Evolutionary conservation across 2,888 invertebrate genomes (phyloP), one percentile per base, ranked within the genome.

Genomic region (Hesperia comma): DNA sequence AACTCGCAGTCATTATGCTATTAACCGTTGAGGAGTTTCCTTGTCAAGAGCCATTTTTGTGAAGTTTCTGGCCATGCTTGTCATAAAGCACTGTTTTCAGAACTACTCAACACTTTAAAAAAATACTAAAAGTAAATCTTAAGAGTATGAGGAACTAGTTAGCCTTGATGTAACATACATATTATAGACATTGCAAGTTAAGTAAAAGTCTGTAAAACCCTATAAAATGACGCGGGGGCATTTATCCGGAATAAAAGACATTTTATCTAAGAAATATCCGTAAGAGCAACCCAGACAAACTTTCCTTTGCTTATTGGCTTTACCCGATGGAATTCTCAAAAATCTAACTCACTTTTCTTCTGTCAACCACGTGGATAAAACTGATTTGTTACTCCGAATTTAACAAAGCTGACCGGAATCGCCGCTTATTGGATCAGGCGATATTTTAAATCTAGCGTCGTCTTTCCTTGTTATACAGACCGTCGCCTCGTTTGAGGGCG

Each of bases 401-500:
- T 53, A 32, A 53, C 53, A 32, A 53, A 53, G 53, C 53, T 53
- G 53, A 53, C 53, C 53, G 53, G 14, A 53, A 32, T 32, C 26
- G 53, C n/a, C n/a, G 26, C 53, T 32, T 53, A 46, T 56, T 56
- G 19, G 37, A 55, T 37, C 19, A 56, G 37, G 26, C 51, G 57
- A 57, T 63, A 56, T 57, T 57, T 57, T 57, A 63, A 63, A 57
- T 26, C 40, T 26, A 37, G 55, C 62, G 7, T 17, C 17, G 49
- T 57, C 57, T 19, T 21, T 63, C 17, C 57, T 57, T 63, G 49
- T 57, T 57, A 41, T 26, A 63, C 51, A 37, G 26, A 21, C 56
- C 56, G 49, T 49, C 56, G 63, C 49, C 37, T 56, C 63, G 56
- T 63, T 56, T 49, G 56, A 63, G 56, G 49, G 43, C 53, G 51